phyloP scores from a whole-genome alignment of 2,888 invertebrate species.

The Hololepta plana region DNA sequence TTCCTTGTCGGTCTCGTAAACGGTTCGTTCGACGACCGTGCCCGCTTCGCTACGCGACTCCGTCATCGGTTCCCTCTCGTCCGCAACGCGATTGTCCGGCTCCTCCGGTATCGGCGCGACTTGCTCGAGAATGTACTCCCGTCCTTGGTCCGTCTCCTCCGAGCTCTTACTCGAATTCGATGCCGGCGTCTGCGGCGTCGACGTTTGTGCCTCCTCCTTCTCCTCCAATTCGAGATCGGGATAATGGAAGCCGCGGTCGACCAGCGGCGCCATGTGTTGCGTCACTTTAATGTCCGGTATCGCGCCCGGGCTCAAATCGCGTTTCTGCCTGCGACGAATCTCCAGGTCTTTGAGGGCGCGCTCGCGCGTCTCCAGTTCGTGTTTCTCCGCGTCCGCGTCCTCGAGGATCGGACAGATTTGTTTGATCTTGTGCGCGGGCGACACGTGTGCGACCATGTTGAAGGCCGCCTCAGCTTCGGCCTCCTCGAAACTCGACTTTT shows the following conservation, averaged over 20 bases:
- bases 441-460: constrained; percentile 29
- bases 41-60: constrained; percentile 31
- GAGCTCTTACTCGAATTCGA: constrained; percentile 46
- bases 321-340: constrained; percentile 27
- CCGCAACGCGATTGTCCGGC: constrained; percentile 25
- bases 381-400: constrained; percentile 32
- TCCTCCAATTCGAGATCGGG: constrained; percentile 30
- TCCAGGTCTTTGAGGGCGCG: constrained; percentile 23
- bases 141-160: constrained; percentile 43
- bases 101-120: constrained; percentile 34
- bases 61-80: constrained; percentile 21
- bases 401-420: constrained; percentile 30
- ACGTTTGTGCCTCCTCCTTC: constrained; percentile 28
- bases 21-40: constrained; percentile 38
- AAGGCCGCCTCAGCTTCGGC: constrained; percentile 32
- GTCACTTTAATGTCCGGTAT: constrained; percentile 45
- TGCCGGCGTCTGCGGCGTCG: constrained; percentile 40
- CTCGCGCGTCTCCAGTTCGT: constrained; percentile 30
- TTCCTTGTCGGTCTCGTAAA: constrained; percentile 26
- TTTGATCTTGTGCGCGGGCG: constrained; percentile 27
- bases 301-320: constrained; percentile 40
- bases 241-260: constrained; percentile 27
- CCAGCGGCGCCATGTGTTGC: constrained; percentile 35
- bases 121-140: constrained; percentile 42
- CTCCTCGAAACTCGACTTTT: constrained; percentile 29